Base-by-base conservation (phyloP, 1,140 invertebrate species). In the Drosophila azteca region DNA sequence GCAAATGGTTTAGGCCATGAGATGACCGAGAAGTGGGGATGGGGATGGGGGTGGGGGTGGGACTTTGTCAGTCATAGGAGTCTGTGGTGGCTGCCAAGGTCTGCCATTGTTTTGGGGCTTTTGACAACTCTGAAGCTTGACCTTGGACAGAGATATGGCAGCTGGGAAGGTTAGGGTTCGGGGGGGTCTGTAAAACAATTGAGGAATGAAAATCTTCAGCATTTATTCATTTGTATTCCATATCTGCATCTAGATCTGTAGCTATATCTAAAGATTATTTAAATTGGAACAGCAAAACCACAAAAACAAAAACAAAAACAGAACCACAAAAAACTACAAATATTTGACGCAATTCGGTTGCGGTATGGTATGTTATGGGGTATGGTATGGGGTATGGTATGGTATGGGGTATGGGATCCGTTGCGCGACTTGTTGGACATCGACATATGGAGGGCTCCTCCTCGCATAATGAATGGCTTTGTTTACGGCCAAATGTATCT, bases 401-500 rank as follows among this genome's bases (percentile, higher is more conserved):
- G 6, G 26, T 6, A 29, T 6, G 26, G 26, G 26, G 26, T 20
- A 20, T 20, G 6, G 0, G 26, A 6, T 29, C 9, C 44, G 65
- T 26, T 6, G 17, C n/a, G 67, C 64, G 67, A 70, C 67, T 69
- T 70, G 67, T 70, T 70, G 67, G 67, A 70, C 67, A 70, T 58
- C 57, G 67, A 70, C 67, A 70, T 58, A 69, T 70, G 29, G 67
- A 67, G 58, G 65, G 46, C 17, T 29, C 69, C 57, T 51, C 50
- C 57, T 51, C 50, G 52, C 62, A 81, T 81, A 77, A 82, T 68
- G 79, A 65, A 83, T 76, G 75, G 70, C 65, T 77, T 84, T 84
- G 81, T 84, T 84, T 79, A 79, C 75, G 44, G 71, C 44, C 55
- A 82, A 65, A 77, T 77, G 72, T 81, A 77, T 79, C 77, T 79